A percentile compares a stretch with the other conserved stretches of the same genome.
Conservation (phyloP, 2,797 vertebrate species). For the Sebastes matsubarae region DNA sequence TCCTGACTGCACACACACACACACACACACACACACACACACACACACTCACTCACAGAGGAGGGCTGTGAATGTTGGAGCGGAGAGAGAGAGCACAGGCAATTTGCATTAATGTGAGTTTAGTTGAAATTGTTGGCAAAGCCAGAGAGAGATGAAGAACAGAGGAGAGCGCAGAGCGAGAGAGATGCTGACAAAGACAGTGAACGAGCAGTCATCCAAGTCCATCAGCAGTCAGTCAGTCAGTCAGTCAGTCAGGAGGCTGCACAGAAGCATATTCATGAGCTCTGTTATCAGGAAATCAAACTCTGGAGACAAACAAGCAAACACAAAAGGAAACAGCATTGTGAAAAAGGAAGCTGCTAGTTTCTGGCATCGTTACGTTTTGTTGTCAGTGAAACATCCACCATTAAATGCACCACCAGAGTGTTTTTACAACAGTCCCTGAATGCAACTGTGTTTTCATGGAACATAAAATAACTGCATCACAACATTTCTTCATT, state of each 20-base stretch:
- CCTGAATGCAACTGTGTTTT: neutral
- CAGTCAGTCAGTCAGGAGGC: neutral
- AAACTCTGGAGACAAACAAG: slow-evolving; percentile 18
- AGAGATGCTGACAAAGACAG: slow-evolving; percentile 24
- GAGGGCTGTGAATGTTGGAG: neutral
- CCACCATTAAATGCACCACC: neutral
- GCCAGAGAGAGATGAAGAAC: neutral
- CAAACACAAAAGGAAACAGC: neutral
- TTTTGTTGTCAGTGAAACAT: neutral
- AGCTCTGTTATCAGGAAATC: slow-evolving; percentile 14
- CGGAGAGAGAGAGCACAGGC: neutral
- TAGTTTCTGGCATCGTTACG: neutral
- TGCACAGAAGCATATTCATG: slow-evolving; percentile 28
- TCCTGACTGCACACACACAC: neutral
- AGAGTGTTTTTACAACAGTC: neutral
- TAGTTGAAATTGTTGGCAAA: slow-evolving; percentile 25
- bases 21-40: slow-evolving; percentile 7
- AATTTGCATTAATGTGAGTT: slow-evolving; percentile 53
- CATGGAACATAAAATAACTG: neutral
- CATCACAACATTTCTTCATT: neutral
- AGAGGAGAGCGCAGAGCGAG: neutral
- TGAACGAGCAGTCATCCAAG: slow-evolving; percentile 11
- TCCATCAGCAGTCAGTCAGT: slow-evolving; percentile 9
- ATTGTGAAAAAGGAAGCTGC: neutral
- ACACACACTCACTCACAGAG: neutral